Conservation (phyloP, 2,113 vertebrate species). For the Manacus vitellinus region DNA sequence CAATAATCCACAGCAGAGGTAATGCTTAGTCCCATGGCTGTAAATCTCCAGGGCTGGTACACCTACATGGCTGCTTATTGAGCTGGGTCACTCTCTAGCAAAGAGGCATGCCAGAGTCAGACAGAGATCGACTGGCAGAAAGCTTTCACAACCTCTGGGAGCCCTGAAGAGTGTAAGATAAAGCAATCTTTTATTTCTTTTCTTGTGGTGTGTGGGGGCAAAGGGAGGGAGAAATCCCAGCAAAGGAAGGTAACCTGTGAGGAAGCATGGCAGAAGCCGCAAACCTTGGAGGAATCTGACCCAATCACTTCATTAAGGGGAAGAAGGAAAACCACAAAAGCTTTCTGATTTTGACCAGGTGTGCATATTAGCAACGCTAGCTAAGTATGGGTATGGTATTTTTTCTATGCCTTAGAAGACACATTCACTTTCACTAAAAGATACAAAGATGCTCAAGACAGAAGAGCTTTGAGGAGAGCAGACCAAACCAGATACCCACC, state of each 20-base stretch:
- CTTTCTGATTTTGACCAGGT: neutral
- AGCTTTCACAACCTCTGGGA: neutral
- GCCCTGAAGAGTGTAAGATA: neutral
- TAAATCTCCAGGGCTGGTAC: neutral
- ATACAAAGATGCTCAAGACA: neutral
- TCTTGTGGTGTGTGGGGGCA: accelerated
- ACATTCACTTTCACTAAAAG: neutral
- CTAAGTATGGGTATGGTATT: neutral
- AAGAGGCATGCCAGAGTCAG: neutral
- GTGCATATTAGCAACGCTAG: neutral
- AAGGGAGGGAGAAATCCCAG: neutral
- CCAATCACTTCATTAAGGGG: neutral
- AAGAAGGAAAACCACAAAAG: neutral
- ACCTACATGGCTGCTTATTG: accelerated
- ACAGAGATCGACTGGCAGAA: neutral
- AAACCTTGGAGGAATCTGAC: neutral
- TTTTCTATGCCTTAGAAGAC: neutral
- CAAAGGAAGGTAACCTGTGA: neutral
- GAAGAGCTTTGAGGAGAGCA: neutral
- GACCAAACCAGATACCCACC: neutral
- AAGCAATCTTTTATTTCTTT: neutral
- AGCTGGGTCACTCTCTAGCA: neutral
- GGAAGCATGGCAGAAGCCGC: neutral
- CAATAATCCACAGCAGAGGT: neutral
- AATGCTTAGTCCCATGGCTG: accelerated